These are phyloP conservation scores for Bombus terrestris DNA, from an alignment of 1,140 invertebrate genomes.

Conservation along the genomic window DNA sequence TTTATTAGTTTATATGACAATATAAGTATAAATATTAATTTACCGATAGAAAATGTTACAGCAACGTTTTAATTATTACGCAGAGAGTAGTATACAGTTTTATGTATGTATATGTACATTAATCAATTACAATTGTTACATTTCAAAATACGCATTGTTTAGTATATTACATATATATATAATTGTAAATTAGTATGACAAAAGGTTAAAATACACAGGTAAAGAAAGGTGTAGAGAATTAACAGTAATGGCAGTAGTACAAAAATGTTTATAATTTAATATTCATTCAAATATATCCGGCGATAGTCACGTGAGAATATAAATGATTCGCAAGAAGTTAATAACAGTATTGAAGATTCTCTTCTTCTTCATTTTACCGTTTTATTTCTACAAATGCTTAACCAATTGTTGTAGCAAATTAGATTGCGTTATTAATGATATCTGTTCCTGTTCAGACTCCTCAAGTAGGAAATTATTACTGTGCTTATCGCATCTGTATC, in stretches of 20 bases:
- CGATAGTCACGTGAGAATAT: not conserved
- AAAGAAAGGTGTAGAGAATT: slow-evolving; percentile 16
- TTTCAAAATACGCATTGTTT: slow-evolving; percentile 57
- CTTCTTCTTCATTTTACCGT: not conserved
- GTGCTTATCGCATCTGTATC: not conserved
- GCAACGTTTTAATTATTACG: slow-evolving; percentile 57
- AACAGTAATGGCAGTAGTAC: slow-evolving; percentile 46
- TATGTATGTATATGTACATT: slow-evolving; percentile 61
- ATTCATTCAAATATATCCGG: not conserved
- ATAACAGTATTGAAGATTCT: not conserved
- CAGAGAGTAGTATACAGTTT: slow-evolving; percentile 64
- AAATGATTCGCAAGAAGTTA: not conserved
- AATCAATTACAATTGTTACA: slow-evolving; percentile 62
- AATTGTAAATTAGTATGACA: slow-evolving; percentile 37
- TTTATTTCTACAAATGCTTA: not conserved
- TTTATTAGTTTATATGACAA: slow-evolving; percentile 61
- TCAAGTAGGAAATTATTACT: not conserved
- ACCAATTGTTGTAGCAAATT: not conserved
- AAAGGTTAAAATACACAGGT: slow-evolving; percentile 11
- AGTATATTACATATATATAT: slow-evolving; percentile 69
- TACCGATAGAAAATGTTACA: slow-evolving; percentile 72
- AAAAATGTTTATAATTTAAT: not conserved
- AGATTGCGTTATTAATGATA: not conserved
- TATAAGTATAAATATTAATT: slow-evolving; percentile 68
- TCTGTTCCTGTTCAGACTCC: too few relatives aligned